Evolutionary conservation across 2,797 vertebrate species (phyloP), one percentile per base, ranked within the genome.

Genomic region (Bucorvus abyssinicus): DNA sequence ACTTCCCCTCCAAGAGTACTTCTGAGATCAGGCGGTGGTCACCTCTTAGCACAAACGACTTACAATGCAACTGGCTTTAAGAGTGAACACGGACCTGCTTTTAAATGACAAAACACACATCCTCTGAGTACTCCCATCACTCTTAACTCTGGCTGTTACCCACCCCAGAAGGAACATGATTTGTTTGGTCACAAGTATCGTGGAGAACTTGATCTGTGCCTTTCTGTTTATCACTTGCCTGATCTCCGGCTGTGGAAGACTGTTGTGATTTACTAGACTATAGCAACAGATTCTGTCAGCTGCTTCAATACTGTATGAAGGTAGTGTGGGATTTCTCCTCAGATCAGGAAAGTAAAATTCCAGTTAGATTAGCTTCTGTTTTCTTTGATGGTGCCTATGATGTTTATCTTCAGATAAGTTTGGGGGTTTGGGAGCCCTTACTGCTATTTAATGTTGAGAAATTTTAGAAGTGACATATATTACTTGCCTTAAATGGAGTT

Each of bases 401-500:
- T 71, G 73, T 95, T 92, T 91, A 67, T 91, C 86, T 96, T 94
- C 87, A 84, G 76, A 86, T 76, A 93, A 86, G 56, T 93, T 93
- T 87, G 61, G 78, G 70, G 56, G 80, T 47, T 91, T 95, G 86
- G 88, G 85, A 93, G 73, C 64, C 67, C 87, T 76, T 80, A 89
- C 84, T 93, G 80, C 82, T 93, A 60, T 67, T 95, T 96, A 90
- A 75, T 63, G 21, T 90, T 89, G 86, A 91, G 78, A 90, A 77
- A 94, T 34, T 75, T 78, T 61, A 82, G 57, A 93, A 82, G 68
- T 68, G 71, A 89, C 74, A 45, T 82, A 79, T 77, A 65, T 80
- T 87, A 77, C 93, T 95, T 95, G 93, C 93, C 93, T 97, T 93
- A 94, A 69, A 93, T 40, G 90, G 87, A 97, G 60, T 84, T 96